A percentile compares a stretch with the other conserved stretches of the same genome.
Conservation (phyloP, 2,888 invertebrate species). For the Tenthredo livida region DNA sequence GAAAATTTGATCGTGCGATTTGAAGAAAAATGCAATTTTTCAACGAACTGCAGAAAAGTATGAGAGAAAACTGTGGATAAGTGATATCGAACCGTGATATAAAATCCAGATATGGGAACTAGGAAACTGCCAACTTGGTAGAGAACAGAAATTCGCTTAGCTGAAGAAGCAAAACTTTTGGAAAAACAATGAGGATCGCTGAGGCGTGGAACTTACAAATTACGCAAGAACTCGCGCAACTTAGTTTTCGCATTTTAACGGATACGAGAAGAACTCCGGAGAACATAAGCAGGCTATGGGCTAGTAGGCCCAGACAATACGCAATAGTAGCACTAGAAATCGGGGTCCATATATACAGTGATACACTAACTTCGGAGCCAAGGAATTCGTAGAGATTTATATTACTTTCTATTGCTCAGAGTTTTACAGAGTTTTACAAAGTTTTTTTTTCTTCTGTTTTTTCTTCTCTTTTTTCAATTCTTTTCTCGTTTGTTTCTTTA, state of each 20-base stretch:
- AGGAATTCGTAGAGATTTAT: conserved; percentile 1
- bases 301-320: conserved; percentile 44
- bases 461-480: not conserved
- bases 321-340: not conserved
- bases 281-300: conserved; percentile 9
- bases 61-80: no score
- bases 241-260: conserved; percentile 16
- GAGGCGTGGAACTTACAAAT: conserved; percentile 51
- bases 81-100: not conserved
- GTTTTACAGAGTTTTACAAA: not conserved
- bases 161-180: conserved; percentile 30
- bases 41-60: no score
- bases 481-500: not conserved
- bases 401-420: conserved; percentile 17
- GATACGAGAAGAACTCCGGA: not conserved
- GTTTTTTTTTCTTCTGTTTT: not conserved
- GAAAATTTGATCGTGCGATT: not conserved
- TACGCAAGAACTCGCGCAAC: conserved; percentile 45
- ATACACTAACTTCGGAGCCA: not conserved
- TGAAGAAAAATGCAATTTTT: not conserved
- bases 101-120: not conserved
- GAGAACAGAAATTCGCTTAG: conserved; percentile 7
- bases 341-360: not conserved
- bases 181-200: conserved; percentile 50
- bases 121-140: conserved; percentile 42